phyloP scores from a whole-genome alignment of 2,797 vertebrate genomes.

The Coilia nasus region DNA sequence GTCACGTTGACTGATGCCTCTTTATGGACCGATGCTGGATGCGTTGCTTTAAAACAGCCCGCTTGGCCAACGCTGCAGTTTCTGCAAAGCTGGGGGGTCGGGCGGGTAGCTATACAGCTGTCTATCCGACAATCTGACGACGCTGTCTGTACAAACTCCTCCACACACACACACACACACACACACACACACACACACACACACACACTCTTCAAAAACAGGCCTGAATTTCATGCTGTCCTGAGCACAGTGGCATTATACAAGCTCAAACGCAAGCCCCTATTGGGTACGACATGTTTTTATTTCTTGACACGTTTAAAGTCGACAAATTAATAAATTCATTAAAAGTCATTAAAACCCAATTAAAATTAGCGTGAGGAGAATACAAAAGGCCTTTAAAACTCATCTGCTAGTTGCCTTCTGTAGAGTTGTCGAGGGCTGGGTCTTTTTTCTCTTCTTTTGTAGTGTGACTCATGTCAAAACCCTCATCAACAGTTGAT shows the following conservation, averaged over 20 bases:
- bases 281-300: not conserved
- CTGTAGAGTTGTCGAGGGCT: not conserved
- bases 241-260: not conserved
- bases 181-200: not conserved
- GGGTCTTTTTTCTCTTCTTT: not conserved
- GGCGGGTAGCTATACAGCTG: not conserved
- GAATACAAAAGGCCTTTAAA: conserved; percentile 15
- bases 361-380: conserved; percentile 9
- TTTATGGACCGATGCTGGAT: conserved; percentile 23
- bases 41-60: conserved; percentile 6
- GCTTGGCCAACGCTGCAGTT: not conserved
- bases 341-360: conserved; percentile 3
- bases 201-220: not conserved
- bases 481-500: not conserved
- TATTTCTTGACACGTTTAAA: conserved; percentile 21
- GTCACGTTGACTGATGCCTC: conserved; percentile 70
- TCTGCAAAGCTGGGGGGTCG: not conserved
- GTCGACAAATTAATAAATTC: conserved; percentile 3
- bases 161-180: not conserved
- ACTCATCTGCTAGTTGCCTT: not conserved
- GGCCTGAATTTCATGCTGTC: not conserved
- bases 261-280: conserved; percentile 5
- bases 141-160: not conserved
- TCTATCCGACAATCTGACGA: not conserved
- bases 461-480: not conserved